A percentile compares a stretch with the other conserved stretches of the same genome.
phyloP scores from a whole-genome alignment of 2,888 invertebrate genomes.

The Ptychoptera contaminata region DNA sequence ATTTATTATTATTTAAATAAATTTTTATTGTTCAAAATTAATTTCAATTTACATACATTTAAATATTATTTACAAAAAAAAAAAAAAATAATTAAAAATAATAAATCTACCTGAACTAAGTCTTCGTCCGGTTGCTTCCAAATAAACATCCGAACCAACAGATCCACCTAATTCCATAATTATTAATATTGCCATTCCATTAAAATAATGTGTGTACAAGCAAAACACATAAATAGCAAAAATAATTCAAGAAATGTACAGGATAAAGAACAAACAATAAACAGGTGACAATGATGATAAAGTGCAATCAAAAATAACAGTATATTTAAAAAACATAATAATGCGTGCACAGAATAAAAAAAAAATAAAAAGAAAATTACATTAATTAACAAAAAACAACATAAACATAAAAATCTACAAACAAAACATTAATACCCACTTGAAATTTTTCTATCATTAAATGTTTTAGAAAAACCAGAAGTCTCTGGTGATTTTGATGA shows the following conservation, averaged over 20 bases:
- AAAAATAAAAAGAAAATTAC: slow-evolving; percentile 4
- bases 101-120: slow-evolving; percentile 28
- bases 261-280: background rate
- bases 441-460: slow-evolving; percentile 11
- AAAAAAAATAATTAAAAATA: slow-evolving; percentile 3
- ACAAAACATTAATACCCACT: slow-evolving; percentile 14
- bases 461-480: slow-evolving; percentile 5
- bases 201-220: background rate
- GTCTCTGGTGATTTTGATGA: slow-evolving; percentile 12
- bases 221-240: background rate
- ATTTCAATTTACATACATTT: background rate
- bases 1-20: background rate
- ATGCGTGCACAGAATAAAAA: slow-evolving; percentile 3
- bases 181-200: background rate
- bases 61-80: background rate
- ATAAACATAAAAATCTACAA: slow-evolving; percentile 1
- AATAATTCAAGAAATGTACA: background rate
- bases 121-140: slow-evolving; percentile 29
- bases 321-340: slow-evolving; percentile 2
- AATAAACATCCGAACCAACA: slow-evolving; percentile 23
- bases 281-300: background rate
- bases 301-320: background rate
- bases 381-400: slow-evolving; percentile 1
- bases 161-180: slow-evolving; percentile 5
- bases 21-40: background rate